Evolutionary conservation across 2,797 vertebrate species (phyloP), one percentile per base, ranked within the genome.

Genomic region (Tangara arthus): DNA sequence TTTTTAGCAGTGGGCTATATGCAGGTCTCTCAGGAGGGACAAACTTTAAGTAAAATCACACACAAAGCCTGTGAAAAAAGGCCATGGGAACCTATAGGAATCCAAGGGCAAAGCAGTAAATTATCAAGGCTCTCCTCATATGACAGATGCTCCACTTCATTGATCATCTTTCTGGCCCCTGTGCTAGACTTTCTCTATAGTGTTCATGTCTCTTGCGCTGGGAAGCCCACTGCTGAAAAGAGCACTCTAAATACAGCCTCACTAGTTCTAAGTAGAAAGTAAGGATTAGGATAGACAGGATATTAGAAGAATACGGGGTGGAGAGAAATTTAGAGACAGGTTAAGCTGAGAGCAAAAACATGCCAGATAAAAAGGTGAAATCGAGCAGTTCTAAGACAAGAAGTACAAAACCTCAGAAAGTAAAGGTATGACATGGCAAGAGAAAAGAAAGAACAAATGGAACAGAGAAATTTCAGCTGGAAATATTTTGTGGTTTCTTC

Each of bases 71-170:
- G 5, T 11, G 12, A 10, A 17, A 66, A 86, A 91, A 61, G 22
- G 22, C 15, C 2, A 3, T 46, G 56, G 20, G 15, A 47, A 47
- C 12, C 20, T 56, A 16, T 4, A 11, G 50, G 26, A 91, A 78
- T 55, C 30, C 7, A 42, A 70, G 17, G 44, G 5, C 3, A 55
- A 19, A 46, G 44, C 35, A 49, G 13, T 22, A 64, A 44, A 64
- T 34, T 79, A 7, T 44, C 7, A 50, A 52, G 32, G 5, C 3
- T 39, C 35, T 52, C 11, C 49, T 10, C 0, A 0, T 26, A 14
- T 15, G 26, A 24, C 16, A 76, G 12, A 57, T 47, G 15, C 3
- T 90, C 19, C 10, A 23, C 8, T 59, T 50, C 0, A 0, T 39
- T 63, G 65, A 46, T n/a, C 23, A 30, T 42, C 11, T 46, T 70